phyloP scores from a whole-genome alignment of 2,888 invertebrate species.

The Thymelicus lineola region DNA sequence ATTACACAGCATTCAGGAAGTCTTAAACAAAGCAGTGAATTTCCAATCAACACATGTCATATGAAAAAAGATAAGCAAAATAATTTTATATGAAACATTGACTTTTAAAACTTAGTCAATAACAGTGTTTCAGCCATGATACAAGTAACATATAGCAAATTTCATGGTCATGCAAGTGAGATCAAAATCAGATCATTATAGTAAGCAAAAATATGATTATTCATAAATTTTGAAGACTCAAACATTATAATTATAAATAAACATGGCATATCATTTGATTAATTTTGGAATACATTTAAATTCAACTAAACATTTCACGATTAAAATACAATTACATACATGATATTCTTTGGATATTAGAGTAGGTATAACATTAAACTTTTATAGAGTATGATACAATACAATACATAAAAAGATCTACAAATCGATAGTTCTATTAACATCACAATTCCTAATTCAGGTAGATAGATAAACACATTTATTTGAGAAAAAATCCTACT shows the following conservation, averaged over 20 bases:
- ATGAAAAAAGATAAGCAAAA: not conserved
- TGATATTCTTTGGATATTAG: too few species aligned
- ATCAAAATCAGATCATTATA: slow-evolving; percentile 3
- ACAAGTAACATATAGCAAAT: not conserved
- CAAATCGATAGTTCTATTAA: slow-evolving; percentile 3
- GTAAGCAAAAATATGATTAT: not conserved
- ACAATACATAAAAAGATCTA: slow-evolving; percentile 11
- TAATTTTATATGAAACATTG: not conserved
- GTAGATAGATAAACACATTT: not conserved
- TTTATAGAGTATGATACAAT: not conserved
- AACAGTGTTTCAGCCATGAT: not conserved
- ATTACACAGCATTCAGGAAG: slow-evolving; percentile 22
- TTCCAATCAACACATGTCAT: not conserved
- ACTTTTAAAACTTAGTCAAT: too few species aligned
- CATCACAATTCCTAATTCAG: slow-evolving; percentile 23
- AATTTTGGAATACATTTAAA: too few species aligned
- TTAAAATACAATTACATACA: too few species aligned
- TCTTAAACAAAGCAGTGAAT: slow-evolving; percentile 22
- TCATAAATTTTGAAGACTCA: too few species aligned
- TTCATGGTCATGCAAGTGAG: not conserved
- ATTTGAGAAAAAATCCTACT: not conserved
- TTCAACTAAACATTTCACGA: too few species aligned
- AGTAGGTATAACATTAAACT: not conserved
- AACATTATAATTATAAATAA: too few species aligned
- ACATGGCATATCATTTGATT: too few species aligned